These are phyloP conservation scores for Neodon shergylaensis DNA, from an alignment of 2,113 vertebrate genomes.

Conservation along the genomic window DNA sequence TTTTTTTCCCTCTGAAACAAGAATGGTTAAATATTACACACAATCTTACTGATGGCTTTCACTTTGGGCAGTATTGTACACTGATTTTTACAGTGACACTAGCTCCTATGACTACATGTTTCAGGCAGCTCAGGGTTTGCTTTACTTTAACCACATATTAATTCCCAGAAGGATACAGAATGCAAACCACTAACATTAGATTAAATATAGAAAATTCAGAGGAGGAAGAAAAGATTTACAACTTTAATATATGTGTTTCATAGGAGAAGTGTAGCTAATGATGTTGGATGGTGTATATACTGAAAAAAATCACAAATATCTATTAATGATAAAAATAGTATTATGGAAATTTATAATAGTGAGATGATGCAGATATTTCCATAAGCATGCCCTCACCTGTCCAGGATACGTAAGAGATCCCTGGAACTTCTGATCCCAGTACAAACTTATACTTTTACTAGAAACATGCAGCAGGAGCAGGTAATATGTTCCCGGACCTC, in stretches of 20 bases:
- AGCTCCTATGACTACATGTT: conserved; percentile 63
- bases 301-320: neutral
- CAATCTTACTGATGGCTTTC: conserved; percentile 45
- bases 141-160: conserved; percentile 74
- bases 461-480: neutral
- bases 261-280: neutral
- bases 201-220: conserved; percentile 71
- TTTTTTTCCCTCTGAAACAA: conserved; percentile 51
- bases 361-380: neutral
- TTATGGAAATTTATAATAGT: neutral
- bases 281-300: neutral
- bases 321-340: neutral
- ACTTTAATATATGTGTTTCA: conserved; percentile 51
- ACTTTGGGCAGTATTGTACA: conserved; percentile 55
- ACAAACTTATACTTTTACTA: neutral
- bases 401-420: neutral
- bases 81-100: conserved; percentile 74
- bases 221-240: conserved; percentile 43
- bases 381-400: neutral
- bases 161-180: conserved; percentile 28
- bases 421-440: neutral
- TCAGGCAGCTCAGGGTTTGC: conserved; percentile 69
- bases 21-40: conserved; percentile 60
- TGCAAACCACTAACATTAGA: conserved; percentile 34
- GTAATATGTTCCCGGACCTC: neutral